These are phyloP conservation scores for Pampusana beccarii DNA, from an alignment of 2,113 vertebrate genomes.

Conservation along the genomic window DNA sequence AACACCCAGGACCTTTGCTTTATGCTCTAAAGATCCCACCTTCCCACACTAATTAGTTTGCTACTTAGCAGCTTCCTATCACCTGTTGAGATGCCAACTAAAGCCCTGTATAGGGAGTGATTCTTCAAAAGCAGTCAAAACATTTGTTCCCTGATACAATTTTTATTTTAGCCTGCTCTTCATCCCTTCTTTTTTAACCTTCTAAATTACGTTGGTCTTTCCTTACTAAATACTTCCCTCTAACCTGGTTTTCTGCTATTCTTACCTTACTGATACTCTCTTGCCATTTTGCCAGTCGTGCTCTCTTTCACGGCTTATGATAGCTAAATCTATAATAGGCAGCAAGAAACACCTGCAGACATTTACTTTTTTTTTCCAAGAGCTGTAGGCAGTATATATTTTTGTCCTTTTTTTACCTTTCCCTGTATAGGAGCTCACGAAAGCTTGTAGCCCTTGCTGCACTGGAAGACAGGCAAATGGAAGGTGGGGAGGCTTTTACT, in stretches of 20 bases:
- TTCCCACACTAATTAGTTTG: background rate
- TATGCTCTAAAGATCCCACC: background rate
- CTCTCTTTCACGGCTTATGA: slow-evolving; percentile 27
- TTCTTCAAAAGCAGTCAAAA: background rate
- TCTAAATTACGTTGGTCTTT: background rate
- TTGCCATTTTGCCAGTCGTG: slow-evolving; percentile 32
- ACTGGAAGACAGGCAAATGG: background rate
- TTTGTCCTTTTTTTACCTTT: slow-evolving; percentile 18
- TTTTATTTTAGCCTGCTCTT: background rate
- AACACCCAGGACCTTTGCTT: background rate
- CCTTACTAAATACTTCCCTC: background rate
- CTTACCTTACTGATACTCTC: background rate
- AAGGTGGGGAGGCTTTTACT: background rate
- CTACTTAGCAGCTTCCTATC: background rate
- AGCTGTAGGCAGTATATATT: background rate
- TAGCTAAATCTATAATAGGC: slow-evolving; percentile 4
- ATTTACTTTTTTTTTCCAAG: background rate
- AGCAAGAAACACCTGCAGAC: slow-evolving; percentile 25
- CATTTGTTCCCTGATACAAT: background rate
- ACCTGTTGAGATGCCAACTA: background rate
- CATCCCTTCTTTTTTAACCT: background rate
- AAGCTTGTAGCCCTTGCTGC: background rate
- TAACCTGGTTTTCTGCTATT: slow-evolving; percentile 33
- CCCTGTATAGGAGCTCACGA: background rate
- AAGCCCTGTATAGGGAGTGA: background rate